phyloP scores from a whole-genome alignment of 2,113 vertebrate genomes.

The Spermophilus dauricus region DNA sequence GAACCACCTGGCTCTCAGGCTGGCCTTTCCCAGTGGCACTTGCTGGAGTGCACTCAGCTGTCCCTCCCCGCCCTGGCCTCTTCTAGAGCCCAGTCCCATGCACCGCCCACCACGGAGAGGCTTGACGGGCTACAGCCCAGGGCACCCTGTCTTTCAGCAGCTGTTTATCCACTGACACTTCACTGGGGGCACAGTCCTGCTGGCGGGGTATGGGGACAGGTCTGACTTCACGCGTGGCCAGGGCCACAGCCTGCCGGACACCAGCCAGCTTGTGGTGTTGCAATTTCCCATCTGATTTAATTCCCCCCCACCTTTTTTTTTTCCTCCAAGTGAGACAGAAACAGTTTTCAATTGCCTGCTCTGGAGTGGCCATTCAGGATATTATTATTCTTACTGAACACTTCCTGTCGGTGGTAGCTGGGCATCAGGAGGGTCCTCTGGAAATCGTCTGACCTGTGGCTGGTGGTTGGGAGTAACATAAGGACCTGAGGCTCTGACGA shows the following conservation, averaged over 20 bases:
- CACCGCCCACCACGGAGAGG: constrained; percentile 33
- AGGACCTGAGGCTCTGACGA: constrained; percentile 68
- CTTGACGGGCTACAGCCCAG: constrained; percentile 64
- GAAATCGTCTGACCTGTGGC: constrained; percentile 71
- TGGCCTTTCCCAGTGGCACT: rapidly evolving
- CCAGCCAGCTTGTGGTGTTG: constrained; percentile 92
- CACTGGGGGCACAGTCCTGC: constrained; percentile 55
- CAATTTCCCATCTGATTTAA: constrained; percentile 96
- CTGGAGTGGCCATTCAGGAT: constrained; percentile 91
- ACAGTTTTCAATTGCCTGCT: constrained; percentile 92
- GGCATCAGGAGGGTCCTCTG: constrained; percentile 85
- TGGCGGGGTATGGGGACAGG: constrained; percentile 75
- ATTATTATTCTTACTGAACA: constrained; percentile 95
- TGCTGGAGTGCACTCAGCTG: not conserved
- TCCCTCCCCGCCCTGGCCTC: not conserved
- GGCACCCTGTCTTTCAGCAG: constrained; percentile 15
- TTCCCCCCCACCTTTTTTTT: constrained; percentile 81
- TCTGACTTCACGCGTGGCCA: not conserved
- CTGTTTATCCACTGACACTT: constrained; percentile 78
- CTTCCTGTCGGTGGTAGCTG: constrained; percentile 92
- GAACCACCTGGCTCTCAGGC: rapidly evolving
- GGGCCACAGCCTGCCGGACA: constrained; percentile 80
- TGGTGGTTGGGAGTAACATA: constrained; percentile 79
- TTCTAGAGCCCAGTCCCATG: constrained; percentile 68
- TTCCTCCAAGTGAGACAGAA: constrained; percentile 89